Evolutionary conservation across 30 jellyfish, hydroid and myxozoan species (phyloP), one percentile per base, ranked within the genome.

Genomic region (Hydra vulgaris): DNA sequence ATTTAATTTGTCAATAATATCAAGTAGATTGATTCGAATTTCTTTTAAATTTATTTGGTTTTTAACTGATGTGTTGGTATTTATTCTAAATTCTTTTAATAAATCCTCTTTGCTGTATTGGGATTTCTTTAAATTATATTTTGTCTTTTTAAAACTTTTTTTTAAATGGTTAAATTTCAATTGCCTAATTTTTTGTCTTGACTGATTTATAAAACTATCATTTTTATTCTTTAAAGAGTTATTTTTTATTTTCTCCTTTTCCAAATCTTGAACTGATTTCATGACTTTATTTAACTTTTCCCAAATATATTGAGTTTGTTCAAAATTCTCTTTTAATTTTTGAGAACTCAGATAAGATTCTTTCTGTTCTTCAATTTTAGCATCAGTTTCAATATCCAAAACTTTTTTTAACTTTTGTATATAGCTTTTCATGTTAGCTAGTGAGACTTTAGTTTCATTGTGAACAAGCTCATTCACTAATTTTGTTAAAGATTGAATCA

Each of bases 401-500:
- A 73, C 23, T 1, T 77, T 20, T 21, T 54, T 40, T 77, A 77
- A 77, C 24, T 40, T 77, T 77, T 77, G 23, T 7, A 25, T 53
- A n/a, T 21, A 54, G 8, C 26, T 21, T 25, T 77, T 53, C 23
- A 67, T 27, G 70, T 25, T 54, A 23, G 16, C 68, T 27, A 79
- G 18, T 7, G 23, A 21, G 8, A 19, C 21, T 5, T 55, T 79
- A 18, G 86, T 54, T 67, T 79, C 84, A 67, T 79, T 79, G 8
- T 8, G 25, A 17, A 67, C 84, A 17, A 79, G 21, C 25, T 66
- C 66, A 53, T 77, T 54, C 17, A 77, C 61, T 12, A 21, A 16
- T n/a, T 77, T n/a, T 54, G 70, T 54, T 23, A 79, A 72, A 0
- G 86, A n/a, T 54, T 79, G 17, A 0, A 79, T 54, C 7, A 83